These are phyloP conservation scores for Platichthys stellatus DNA, from an alignment of 2,113 vertebrate species.

Conservation along the genomic window DNA sequence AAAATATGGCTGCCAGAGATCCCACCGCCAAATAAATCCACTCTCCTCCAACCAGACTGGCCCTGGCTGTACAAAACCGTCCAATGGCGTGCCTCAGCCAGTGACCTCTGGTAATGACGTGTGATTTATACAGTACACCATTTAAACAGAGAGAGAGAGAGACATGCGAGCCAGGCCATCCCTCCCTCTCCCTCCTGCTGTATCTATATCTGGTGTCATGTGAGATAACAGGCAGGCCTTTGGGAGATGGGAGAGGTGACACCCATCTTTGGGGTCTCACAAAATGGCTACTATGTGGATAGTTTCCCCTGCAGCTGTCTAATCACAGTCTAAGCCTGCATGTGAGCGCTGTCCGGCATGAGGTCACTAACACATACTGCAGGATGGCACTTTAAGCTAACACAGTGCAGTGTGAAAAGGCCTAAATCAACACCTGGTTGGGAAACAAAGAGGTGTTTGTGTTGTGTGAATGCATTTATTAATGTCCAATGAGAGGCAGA, in stretches of 20 bases:
- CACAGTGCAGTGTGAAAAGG: slow-evolving; percentile 55
- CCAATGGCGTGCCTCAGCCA: slow-evolving; percentile 65
- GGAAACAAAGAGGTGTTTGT: slow-evolving; percentile 37
- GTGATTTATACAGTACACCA: slow-evolving; percentile 78
- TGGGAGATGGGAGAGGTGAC: slow-evolving; percentile 64
- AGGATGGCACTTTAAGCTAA: slow-evolving; percentile 62
- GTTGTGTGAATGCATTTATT: slow-evolving; percentile 22
- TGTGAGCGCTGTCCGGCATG: slow-evolving; percentile 55
- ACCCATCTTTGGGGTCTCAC: slow-evolving; percentile 70
- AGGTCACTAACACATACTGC: slow-evolving; percentile 63
- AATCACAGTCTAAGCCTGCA: slow-evolving; percentile 61
- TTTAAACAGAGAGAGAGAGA: slow-evolving; percentile 63
- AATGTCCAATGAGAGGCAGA: slow-evolving; percentile 21
- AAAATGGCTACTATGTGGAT: slow-evolving; percentile 74
- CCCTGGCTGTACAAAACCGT: slow-evolving; percentile 52
- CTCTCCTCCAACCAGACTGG: slow-evolving; percentile 73
- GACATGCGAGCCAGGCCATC: slow-evolving; percentile 42
- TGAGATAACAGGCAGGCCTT: slow-evolving; percentile 73
- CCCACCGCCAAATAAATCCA: slow-evolving; percentile 75
- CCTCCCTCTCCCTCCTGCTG: slow-evolving; percentile 12
- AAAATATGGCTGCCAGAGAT: slow-evolving; percentile 77
- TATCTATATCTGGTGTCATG: slow-evolving; percentile 70
- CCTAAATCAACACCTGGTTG: slow-evolving; percentile 76
- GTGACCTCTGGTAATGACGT: slow-evolving; percentile 77
- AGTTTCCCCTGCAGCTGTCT: slow-evolving; percentile 75